Percentiles rank a stretch among this genome's conserved stretches.
Evolutionary conservation across 2,113 vertebrate species (phyloP).

Genomic region (Eonycteris spelaea): DNA sequence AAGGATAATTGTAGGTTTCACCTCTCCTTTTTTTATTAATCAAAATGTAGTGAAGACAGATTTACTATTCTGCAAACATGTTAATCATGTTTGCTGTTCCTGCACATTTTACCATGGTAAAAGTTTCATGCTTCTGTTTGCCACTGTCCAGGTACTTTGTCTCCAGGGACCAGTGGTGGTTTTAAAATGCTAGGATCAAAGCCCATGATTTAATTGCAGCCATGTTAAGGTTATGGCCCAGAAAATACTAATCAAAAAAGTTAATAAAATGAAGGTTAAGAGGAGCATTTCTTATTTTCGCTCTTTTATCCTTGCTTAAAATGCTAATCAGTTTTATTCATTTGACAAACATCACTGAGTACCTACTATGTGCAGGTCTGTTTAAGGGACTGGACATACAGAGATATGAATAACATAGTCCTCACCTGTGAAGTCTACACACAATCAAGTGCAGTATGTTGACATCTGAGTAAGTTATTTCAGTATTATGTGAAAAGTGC

Average conservation of each 20-base stretch:
- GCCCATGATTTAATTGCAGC: conserved; percentile 57
- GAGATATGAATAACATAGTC: neutral
- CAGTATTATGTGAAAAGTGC: neutral
- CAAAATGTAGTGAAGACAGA: neutral
- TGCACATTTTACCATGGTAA: neutral
- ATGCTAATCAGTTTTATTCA: neutral
- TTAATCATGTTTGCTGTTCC: conserved; percentile 55
- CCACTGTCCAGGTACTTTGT: neutral
- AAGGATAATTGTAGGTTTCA: conserved; percentile 60
- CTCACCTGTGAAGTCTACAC: neutral
- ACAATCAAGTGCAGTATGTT: neutral
- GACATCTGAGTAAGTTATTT: neutral
- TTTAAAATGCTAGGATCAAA: conserved; percentile 23
- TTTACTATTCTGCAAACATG: conserved; percentile 1
- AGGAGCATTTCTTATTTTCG: neutral
- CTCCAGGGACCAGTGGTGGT: neutral
- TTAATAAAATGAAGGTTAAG: conserved; percentile 53
- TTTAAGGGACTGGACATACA: neutral
- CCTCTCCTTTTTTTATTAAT: conserved; percentile 51
- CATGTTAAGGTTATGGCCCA: conserved; percentile 58
- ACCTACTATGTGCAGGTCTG: neutral
- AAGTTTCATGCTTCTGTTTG: neutral
- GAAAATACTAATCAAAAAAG: conserved; percentile 67
- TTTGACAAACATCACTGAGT: neutral
- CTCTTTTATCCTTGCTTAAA: neutral